Percentiles rank a stretch among this genome's conserved stretches.
phyloP scores from a whole-genome alignment of 2,888 invertebrate species.

The Polietes domitor region DNA sequence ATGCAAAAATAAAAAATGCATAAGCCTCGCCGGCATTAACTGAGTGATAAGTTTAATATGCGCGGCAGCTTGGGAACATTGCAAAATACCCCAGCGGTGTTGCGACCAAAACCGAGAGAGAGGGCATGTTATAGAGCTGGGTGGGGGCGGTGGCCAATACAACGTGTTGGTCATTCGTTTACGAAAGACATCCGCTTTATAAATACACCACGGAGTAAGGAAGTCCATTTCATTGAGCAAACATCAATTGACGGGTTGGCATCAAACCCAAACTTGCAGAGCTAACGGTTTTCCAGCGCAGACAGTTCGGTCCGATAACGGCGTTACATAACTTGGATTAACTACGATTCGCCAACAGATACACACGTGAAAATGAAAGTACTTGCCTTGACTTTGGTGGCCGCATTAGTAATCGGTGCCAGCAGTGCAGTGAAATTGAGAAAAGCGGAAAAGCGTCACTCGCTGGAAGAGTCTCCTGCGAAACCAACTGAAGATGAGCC shows the following conservation, averaged over 20 bases:
- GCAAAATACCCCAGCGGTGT: slow-evolving; percentile 44
- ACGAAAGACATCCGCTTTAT: slow-evolving; percentile 77
- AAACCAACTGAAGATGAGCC: background rate
- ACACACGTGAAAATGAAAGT: slow-evolving; percentile 70
- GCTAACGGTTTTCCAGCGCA: slow-evolving; percentile 5
- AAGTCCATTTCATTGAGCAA: slow-evolving; percentile 78
- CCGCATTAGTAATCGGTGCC: slow-evolving; percentile 38
- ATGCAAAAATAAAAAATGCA: slow-evolving; percentile 55
- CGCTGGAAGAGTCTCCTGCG: background rate
- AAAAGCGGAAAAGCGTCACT: slow-evolving; percentile 28
- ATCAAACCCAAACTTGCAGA: slow-evolving; percentile 38
- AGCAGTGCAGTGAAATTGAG: slow-evolving; percentile 41
- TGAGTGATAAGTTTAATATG: slow-evolving; percentile 46
- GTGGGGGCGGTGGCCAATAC: too few relatives aligned
- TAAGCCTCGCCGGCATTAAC: slow-evolving; percentile 18
- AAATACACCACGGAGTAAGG: slow-evolving; percentile 79
- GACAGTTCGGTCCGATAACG: background rate
- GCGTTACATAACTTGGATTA: slow-evolving; percentile 49
- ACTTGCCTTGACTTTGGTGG: slow-evolving; percentile 57
- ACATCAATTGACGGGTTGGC: slow-evolving; percentile 72
- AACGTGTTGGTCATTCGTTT: slow-evolving; percentile 35
- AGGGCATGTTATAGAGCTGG: background rate
- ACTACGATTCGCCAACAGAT: background rate
- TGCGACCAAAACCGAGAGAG: background rate
- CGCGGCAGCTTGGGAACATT: slow-evolving; percentile 26